A percentile compares a stretch with the other conserved stretches of the same genome.
Evolutionary conservation across 2,113 vertebrate species (phyloP).

Genomic region (Pachypanchax playfairii): DNA sequence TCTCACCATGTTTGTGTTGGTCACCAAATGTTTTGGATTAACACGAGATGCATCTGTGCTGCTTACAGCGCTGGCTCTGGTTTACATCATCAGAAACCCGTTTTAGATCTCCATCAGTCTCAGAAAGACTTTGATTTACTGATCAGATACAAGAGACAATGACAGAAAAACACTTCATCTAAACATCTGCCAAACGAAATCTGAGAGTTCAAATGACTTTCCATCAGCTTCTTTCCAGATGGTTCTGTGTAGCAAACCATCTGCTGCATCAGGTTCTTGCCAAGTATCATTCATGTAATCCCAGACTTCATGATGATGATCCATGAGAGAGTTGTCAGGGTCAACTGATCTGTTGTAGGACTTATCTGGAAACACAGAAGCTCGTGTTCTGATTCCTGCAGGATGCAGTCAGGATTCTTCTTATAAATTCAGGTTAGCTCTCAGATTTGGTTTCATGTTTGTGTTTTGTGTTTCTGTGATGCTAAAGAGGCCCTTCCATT

Average conservation of each 20-base stretch:
- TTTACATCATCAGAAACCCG: neutral
- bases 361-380: too few species aligned
- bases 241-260: slow-evolving; percentile 15
- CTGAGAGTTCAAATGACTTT: neutral
- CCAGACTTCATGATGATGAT: slow-evolving; percentile 9
- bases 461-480: too few species aligned
- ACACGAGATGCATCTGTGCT: too few species aligned
- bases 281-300: slow-evolving; percentile 16
- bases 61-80: too few species aligned
- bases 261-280: slow-evolving; percentile 10
- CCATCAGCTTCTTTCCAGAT: slow-evolving; percentile 10
- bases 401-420: too few species aligned
- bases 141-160: neutral
- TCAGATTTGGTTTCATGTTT: too few species aligned
- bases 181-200: neutral
- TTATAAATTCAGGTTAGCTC: too few species aligned
- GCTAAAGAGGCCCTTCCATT: too few species aligned
- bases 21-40: too few species aligned
- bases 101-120: too few species aligned
- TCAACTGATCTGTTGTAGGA: neutral
- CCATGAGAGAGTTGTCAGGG: neutral
- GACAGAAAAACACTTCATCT: neutral
- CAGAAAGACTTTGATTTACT: neutral
- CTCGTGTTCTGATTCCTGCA: too few species aligned
- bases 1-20: slow-evolving; percentile 13